Evolutionary conservation across 2,888 invertebrate genomes (phyloP).

Genomic region (Dyspetes luteomarginatus): DNA sequence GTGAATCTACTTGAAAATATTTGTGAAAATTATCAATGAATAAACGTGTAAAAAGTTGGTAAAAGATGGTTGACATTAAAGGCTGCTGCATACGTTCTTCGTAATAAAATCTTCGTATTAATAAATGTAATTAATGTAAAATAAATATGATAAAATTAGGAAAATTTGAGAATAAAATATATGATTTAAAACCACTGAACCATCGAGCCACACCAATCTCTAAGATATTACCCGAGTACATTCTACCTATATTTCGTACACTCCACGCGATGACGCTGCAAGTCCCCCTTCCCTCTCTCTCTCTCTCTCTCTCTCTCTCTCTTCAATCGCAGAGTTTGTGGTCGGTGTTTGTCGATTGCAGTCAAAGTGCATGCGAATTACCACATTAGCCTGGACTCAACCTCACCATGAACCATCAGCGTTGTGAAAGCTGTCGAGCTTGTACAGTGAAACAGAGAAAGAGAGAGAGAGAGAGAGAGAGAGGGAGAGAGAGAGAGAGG

Average conservation of each 20-base stretch:
- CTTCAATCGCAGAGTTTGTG: constrained; percentile 75
- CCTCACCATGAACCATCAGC: background rate
- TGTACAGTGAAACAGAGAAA: background rate
- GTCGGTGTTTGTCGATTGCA: constrained; percentile 73
- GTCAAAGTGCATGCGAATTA: constrained; percentile 82
- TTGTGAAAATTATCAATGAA: too few relatives aligned
- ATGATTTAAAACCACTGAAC: background rate
- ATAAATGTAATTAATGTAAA: background rate
- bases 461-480: background rate
- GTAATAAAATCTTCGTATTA: background rate
- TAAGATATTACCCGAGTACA: background rate
- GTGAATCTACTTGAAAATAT: too few relatives aligned
- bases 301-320: too few relatives aligned
- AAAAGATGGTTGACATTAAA: too few relatives aligned
- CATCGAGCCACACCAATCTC: background rate
- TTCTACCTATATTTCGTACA: background rate
- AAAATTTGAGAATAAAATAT: background rate
- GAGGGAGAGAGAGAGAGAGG: background rate
- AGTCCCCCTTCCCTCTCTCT: too few relatives aligned
- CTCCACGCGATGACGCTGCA: background rate
- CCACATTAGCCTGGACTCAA: constrained; percentile 76
- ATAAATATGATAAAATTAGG: constrained; percentile 8
- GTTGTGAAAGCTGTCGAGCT: background rate
- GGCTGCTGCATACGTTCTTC: too few relatives aligned
- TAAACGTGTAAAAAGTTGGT: too few relatives aligned